Conservation (phyloP, 37 sponge, comb jelly and placozoan genomes). For the Halichondria panicea region DNA sequence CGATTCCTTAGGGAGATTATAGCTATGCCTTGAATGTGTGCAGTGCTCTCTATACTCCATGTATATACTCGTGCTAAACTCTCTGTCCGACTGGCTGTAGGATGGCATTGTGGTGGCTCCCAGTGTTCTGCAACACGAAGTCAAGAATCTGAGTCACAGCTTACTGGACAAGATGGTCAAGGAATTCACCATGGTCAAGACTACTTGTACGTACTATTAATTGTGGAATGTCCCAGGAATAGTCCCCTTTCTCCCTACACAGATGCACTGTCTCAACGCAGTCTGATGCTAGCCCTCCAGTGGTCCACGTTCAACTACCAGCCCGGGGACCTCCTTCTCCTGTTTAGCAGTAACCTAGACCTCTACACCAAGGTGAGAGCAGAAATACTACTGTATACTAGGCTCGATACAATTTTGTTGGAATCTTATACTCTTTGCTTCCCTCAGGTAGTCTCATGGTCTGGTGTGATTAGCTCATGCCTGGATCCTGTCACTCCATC, state of each 20-base stretch:
- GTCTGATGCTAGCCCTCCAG: slow-evolving; percentile 47
- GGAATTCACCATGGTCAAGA: neutral
- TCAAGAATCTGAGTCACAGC: slow-evolving; percentile 32
- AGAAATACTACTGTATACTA: neutral
- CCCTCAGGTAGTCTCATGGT: too few relatives aligned
- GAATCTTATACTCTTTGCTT: too few relatives aligned
- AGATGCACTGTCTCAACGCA: slow-evolving; percentile 10
- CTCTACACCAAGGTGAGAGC: slow-evolving; percentile 25
- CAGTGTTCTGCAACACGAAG: slow-evolving; percentile 50
- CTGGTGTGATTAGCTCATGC: too few relatives aligned
- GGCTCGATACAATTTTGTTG: too few relatives aligned
- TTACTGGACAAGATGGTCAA: slow-evolving; percentile 32
- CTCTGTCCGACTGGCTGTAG: neutral
- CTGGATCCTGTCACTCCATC: neutral
- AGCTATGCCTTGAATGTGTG: neutral
- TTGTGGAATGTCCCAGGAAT: too few relatives aligned
- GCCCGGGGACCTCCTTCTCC: slow-evolving; percentile 43
- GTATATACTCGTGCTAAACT: neutral
- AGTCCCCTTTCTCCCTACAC: too few relatives aligned
- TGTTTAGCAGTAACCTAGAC: slow-evolving; percentile 21
- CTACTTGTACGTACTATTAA: too few relatives aligned
- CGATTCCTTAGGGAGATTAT: too few relatives aligned
- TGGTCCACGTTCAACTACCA: slow-evolving; percentile 43
- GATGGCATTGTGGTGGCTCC: slow-evolving; percentile 35
- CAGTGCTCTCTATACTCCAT: neutral